Evolutionary conservation across 1,140 invertebrate species (phyloP), one percentile per base, ranked within the genome.

Genomic region (Mycetomoellerius zeteki): DNA sequence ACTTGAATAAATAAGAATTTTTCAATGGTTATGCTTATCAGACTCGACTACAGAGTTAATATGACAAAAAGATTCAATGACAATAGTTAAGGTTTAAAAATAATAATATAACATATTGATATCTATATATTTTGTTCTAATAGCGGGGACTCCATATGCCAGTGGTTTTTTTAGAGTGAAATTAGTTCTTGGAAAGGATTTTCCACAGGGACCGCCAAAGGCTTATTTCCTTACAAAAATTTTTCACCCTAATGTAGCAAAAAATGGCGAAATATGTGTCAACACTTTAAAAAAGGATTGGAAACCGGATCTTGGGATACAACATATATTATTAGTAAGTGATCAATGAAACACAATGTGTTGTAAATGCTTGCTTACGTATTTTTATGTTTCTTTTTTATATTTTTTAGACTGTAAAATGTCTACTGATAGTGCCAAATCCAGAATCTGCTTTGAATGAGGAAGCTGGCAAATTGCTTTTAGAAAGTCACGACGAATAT

Each of bases 211-310:
- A 92, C 98, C 99, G 88, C 99, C 99, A 24, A 99, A 99, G 96
- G 99, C 98, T 58, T 99, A 97, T 95, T 99, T 99, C 94, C 95
- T 99, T 47, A 99, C 99, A 73, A 99, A 98, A 96, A 99, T 99
- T 92, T 99, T 99, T 96, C 99, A 99, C 96, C 99, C 99, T 47
- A 99, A 99, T 96, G 99, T 99, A 90, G 97, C 99, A 14, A 96
- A 96, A 91, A 98, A 98, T 96, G 99, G 99, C 56, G 99, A 99
- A 96, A 99, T 99, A 94, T 99, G 99, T 96, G 99, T 99, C 0
- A 99, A 99, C 95, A 99, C 99, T 76, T 96, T 99, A 75, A 99
- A 99, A 95, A 99, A 98, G 96, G 98, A 99, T 96, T 99, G 99
- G 99, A 99, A 99, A 95, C 97, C 98, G 86, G 98, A 99, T 96